Evolutionary conservation across 2,888 invertebrate species (phyloP).

Genomic region (Patella caerulea): DNA sequence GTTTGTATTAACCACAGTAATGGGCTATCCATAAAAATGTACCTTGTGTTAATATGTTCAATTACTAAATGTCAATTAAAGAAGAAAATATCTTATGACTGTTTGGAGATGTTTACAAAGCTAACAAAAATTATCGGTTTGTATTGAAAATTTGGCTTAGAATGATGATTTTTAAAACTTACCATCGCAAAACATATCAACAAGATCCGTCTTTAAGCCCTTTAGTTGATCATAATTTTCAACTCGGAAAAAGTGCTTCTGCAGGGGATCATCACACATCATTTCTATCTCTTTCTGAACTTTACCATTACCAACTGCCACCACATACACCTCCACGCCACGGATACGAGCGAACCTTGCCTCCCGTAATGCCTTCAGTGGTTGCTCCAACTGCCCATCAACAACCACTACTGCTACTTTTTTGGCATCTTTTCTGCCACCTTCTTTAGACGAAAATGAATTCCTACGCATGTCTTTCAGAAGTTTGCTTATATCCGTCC

Average conservation of each 20-base stretch:
- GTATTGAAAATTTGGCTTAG: too few relatives aligned
- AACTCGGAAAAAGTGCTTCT: slow-evolving; percentile 58
- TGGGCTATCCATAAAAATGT: too few relatives aligned
- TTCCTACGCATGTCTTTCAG: slow-evolving; percentile 49
- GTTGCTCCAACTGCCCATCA: slow-evolving; percentile 55
- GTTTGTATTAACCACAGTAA: too few relatives aligned
- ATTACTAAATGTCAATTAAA: too few relatives aligned
- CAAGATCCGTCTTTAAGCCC: slow-evolving; percentile 46
- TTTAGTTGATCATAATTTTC: slow-evolving; percentile 50
- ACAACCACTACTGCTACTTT: slow-evolving; percentile 58
- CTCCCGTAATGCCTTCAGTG: slow-evolving; percentile 51
- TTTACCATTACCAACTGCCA: slow-evolving; percentile 50
- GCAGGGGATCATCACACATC: slow-evolving; percentile 58
- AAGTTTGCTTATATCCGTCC: slow-evolving; percentile 48
- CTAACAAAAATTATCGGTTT: too few relatives aligned
- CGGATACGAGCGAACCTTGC: slow-evolving; percentile 52
- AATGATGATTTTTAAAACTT: slow-evolving; percentile 23
- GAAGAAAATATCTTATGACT: too few relatives aligned
- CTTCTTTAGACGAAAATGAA: slow-evolving; percentile 43
- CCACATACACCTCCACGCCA: slow-evolving; percentile 56
- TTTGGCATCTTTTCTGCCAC: slow-evolving; percentile 52
- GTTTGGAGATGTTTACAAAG: too few relatives aligned
- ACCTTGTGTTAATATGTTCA: too few relatives aligned
- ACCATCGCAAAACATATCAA: slow-evolving; percentile 61
- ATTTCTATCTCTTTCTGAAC: slow-evolving; percentile 53